Conservation (phyloP, 2,797 vertebrate genomes). For the Pterois miles region DNA sequence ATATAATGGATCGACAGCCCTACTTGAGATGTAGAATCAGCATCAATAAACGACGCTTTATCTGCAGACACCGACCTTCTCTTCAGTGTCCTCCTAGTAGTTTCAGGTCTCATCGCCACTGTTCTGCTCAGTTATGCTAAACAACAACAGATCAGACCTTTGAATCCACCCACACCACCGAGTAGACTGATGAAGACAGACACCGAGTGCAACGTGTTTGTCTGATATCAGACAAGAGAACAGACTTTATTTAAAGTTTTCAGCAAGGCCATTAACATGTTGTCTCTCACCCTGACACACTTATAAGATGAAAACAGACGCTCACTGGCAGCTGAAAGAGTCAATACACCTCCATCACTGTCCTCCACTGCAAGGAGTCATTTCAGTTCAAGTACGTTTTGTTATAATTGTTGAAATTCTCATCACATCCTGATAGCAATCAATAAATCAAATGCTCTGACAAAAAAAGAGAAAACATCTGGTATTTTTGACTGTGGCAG, state of each 20-base stretch:
- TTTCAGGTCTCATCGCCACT: neutral
- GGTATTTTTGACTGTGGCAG: no score
- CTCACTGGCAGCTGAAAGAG: neutral
- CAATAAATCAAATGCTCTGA: no score
- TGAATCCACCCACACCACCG: no score
- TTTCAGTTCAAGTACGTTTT: no score
- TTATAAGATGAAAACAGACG: neutral
- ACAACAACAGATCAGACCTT: neutral
- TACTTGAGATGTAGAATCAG: neutral
- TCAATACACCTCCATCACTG: neutral
- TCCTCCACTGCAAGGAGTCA: neutral
- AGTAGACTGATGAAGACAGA: no score
- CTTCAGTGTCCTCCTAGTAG: neutral
- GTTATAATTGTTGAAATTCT: no score
- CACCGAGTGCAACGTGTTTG: no score
- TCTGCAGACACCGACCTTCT: neutral
- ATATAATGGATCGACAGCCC: no score
- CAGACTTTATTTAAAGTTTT: neutral
- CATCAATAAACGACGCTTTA: neutral
- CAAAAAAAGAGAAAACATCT: no score
- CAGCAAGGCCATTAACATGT: neutral
- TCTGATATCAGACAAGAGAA: neutral
- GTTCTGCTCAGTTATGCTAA: neutral
- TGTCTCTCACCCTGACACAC: neutral
- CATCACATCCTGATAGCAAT: no score